Base-by-base conservation (phyloP, 2,113 vertebrate genomes). In the Vimba vimba region DNA sequence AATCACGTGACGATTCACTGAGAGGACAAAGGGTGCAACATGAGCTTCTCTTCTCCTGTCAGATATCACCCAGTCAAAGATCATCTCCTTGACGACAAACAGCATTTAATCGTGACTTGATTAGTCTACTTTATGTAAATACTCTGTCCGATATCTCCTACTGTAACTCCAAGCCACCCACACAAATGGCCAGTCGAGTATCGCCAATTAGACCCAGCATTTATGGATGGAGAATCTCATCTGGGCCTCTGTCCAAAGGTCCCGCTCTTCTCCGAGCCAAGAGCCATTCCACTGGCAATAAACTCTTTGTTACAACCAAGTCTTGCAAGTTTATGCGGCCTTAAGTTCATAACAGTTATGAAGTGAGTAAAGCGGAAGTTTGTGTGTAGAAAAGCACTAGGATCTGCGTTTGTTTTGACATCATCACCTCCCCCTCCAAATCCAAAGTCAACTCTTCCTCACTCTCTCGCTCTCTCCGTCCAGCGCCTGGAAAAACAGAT, bases 401-500 rank as follows among this genome's bases (percentile, higher is more conserved):
- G 19, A 76, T 25, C 45, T 76, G 12, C 4, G 15, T 27, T 80
- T 80, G 39, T 80, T 80, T 80, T 80, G 39, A 80, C n/a, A 27
- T 80, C 59, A 27, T 47, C 79, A 64, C 36, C 59, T 80, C 79
- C 59, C 77, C 43, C 71, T 27, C 36, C 39, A 1, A 43, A 64
- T 30, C 39, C 15, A 66, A 80, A 27, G 77, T 47, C 13, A n/a
- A 69, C 47, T 82, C 59, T 33, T 21, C 39, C 19, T 13, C 50
- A 27, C 78, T 43, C 62, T 55, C 64, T 66, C 25, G 13, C 19
- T 79, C 52, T 73, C 55, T 57, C 15, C 66, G 3, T 36, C 52
- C 64, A 66, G 74, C 52, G 52, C 55, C 25, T 79, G 73, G 57
- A 86, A 86, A 86, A 88, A 89, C 85, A 89, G 85, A 83, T 86